Base-by-base conservation (phyloP, 2,888 invertebrate genomes). In the Drosophila greeni region DNA sequence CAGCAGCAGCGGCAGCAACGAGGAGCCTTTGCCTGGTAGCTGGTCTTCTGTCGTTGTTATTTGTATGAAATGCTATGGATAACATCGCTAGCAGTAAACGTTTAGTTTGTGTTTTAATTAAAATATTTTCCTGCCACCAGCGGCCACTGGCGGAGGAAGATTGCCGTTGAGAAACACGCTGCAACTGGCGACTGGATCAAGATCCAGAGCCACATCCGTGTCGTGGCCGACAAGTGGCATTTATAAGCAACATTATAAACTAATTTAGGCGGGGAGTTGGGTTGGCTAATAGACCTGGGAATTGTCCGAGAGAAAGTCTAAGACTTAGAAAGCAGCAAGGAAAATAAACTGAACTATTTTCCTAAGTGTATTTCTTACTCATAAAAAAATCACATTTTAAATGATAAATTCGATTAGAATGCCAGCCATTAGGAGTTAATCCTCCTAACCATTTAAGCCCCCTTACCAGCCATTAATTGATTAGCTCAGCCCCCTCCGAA, bases 31-130 rank as follows among this genome's bases (percentile, higher is more conserved):
- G 70, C 68, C 69, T 54, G 58, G 67, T 75, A 70, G 76, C 80
- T 18, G 39, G 48, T 31, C 54, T 66, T 70, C 66, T 65, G 70
- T 65, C 57, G 70, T 51, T 57, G 66, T 74, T 67, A 70, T 58
- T 73, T 62, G 74, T 69, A 62, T 66, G 68, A 70, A 76, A 66
- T 67, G 70, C 70, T 49, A 49, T 59, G 73, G 81, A 82, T 82
- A 83, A 73, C 75, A 82, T 82, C 83, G 76, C 75, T 71, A 75
- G 75, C 82, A 75, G 78, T 81, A 81, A 82, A 81, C 81, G 81
- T 81, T 82, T 78, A 72, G 78, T 74, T 68, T 81, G 82, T 77
- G 76, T 82, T 83, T 82, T 82, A 82, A 82, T 82, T 82, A 82
- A 82, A 82, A 82, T 82, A 83, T 82, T 83, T 78, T 73, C 74